phyloP scores from a whole-genome alignment of 2,888 invertebrate genomes.

The Eupelmus urozonus region DNA sequence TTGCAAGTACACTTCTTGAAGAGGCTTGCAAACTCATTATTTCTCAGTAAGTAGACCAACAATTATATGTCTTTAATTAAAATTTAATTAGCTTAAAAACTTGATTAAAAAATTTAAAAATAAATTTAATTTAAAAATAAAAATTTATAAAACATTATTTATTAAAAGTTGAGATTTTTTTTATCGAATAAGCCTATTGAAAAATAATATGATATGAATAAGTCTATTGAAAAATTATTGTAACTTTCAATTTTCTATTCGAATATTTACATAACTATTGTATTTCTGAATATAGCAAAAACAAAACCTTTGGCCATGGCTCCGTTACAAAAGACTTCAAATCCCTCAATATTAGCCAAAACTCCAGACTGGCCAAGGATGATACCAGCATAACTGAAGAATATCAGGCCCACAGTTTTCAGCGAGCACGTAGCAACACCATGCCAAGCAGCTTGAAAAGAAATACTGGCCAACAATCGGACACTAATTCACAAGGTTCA shows the following conservation, averaged over 20 bases:
- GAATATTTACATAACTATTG: background rate
- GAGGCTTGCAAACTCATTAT: slow-evolving; percentile 71
- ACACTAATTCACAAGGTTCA: slow-evolving; percentile 54
- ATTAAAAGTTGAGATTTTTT: no score
- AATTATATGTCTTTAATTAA: background rate
- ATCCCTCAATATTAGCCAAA: slow-evolving; percentile 69
- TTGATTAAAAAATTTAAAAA: background rate
- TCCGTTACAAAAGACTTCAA: slow-evolving; percentile 73
- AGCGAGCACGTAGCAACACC: slow-evolving; percentile 74
- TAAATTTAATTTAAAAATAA: background rate
- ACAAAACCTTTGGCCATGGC: slow-evolving; percentile 71
- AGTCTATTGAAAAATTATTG: background rate
- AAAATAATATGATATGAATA: background rate
- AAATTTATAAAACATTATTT: background rate
- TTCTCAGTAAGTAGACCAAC: slow-evolving; percentile 61
- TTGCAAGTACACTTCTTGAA: slow-evolving; percentile 66
- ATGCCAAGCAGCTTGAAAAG: slow-evolving; percentile 74
- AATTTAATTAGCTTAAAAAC: no score
- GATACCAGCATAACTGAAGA: slow-evolving; percentile 70
- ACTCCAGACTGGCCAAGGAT: slow-evolving; percentile 68
- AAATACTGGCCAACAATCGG: background rate
- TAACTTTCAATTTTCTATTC: background rate
- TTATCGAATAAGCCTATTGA: no score
- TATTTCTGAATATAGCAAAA: slow-evolving; percentile 46
- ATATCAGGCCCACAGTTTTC: slow-evolving; percentile 70